A percentile compares a stretch with the other conserved stretches of the same genome.
phyloP scores from a whole-genome alignment of 2,113 vertebrate species.

The Eulacestoma nigropectus region DNA sequence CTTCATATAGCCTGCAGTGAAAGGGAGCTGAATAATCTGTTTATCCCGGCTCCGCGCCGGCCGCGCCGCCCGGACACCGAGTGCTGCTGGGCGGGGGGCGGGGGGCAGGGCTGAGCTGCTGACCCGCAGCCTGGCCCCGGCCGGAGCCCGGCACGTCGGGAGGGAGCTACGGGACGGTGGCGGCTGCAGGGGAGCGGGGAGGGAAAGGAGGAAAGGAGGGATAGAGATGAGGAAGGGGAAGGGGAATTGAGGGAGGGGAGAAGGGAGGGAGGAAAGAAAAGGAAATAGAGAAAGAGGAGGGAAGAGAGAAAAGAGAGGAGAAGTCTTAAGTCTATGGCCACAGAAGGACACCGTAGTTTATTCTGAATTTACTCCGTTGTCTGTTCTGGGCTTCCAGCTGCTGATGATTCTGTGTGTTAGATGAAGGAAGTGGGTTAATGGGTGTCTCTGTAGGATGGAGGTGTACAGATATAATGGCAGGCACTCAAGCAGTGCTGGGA shows the following conservation, averaged over 20 bases:
- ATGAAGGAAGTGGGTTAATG: not conserved
- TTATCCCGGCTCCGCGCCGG: not conserved
- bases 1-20: not conserved
- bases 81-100: not conserved
- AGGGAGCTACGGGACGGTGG: not conserved
- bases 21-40: not conserved
- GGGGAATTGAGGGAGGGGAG: not conserved
- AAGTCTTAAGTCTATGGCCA: not conserved
- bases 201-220: not conserved
- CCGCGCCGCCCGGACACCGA: not conserved
- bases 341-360: fast-evolving
- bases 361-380: not conserved
- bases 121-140: not conserved
- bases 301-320: no score
- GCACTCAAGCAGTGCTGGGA: not conserved
- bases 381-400: not conserved
- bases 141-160: not conserved
- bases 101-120: not conserved
- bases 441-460: not conserved
- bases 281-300: not conserved
- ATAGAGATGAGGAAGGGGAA: not conserved
- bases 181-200: not conserved
- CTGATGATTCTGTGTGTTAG: not conserved
- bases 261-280: not conserved
- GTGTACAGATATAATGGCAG: not conserved